Percentiles rank a stretch among this genome's conserved stretches.
phyloP scores from a whole-genome alignment of 2,888 invertebrate genomes.

The Xanthia icteritia region DNA sequence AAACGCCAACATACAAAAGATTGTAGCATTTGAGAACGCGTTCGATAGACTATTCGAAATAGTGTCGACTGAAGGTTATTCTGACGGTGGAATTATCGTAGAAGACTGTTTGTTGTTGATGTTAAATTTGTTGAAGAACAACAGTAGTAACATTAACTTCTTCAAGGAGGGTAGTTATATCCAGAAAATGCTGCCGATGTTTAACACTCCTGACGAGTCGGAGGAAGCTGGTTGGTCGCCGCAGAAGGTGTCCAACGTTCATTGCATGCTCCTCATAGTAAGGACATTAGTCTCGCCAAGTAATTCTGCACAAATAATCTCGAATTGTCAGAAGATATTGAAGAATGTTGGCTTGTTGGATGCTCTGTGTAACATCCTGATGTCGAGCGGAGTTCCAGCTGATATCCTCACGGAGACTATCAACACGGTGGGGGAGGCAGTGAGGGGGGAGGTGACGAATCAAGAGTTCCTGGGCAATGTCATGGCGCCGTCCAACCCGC shows the following conservation, averaged over 20 bases:
- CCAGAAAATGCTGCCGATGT: constrained; percentile 97
- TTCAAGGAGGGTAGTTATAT: constrained; percentile 99
- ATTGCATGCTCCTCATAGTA: constrained; percentile 97
- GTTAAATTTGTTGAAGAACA: constrained; percentile 97
- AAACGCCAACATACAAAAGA: constrained; percentile 99
- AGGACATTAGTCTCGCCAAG: constrained; percentile 98
- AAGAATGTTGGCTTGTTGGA: constrained; percentile 92
- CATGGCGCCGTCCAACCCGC: constrained; percentile 97
- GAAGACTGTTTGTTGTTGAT: constrained; percentile 98
- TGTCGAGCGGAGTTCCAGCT: constrained; percentile 99
- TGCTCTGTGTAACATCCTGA: constrained; percentile 95
- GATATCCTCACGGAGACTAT: constrained; percentile 99
- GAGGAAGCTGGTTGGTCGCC: constrained; percentile 96
- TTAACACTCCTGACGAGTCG: constrained; percentile 93
- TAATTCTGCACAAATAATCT: constrained; percentile 95
- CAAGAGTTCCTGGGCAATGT: constrained; percentile 98
- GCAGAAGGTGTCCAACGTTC: constrained; percentile 98
- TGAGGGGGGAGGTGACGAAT: constrained; percentile 96
- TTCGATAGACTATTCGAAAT: constrained; percentile 99
- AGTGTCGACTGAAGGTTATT: constrained; percentile 96
- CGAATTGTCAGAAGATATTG: constrained; percentile 97
- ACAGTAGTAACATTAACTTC: constrained; percentile 99
- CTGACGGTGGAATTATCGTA: constrained; percentile 99
- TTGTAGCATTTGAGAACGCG: constrained; percentile 99
- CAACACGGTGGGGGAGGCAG: constrained; percentile 98